phyloP scores from a whole-genome alignment of 2,888 invertebrate species.

The Fissipunctia ypsillon region DNA sequence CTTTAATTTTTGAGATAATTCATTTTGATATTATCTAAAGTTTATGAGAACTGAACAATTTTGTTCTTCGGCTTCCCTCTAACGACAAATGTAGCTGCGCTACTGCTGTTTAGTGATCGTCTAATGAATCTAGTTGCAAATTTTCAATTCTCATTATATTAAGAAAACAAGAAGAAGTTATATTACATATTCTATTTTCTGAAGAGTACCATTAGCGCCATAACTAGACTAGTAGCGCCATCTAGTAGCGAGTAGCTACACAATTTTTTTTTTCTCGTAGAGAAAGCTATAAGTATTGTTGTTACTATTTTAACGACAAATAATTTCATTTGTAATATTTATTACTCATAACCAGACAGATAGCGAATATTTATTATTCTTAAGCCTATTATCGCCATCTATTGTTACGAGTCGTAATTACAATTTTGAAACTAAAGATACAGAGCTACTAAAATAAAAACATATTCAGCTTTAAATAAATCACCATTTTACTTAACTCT shows the following conservation, averaged over 20 bases:
- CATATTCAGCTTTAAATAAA: conserved; percentile 16
- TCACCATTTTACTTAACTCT: conserved; percentile 41
- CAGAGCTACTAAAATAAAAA: neutral
- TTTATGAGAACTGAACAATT: too few relatives aligned
- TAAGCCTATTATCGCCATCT: conserved; percentile 17
- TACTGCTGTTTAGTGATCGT: too few relatives aligned
- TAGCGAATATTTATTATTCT: neutral
- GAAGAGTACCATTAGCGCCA: neutral
- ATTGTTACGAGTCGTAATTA: neutral
- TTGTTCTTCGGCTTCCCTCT: too few relatives aligned
- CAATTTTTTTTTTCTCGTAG: too few relatives aligned
- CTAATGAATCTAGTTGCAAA: too few relatives aligned
- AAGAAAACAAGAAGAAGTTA: neutral
- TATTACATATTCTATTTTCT: neutral
- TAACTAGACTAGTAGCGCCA: conserved; percentile 28
- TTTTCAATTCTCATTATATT: too few relatives aligned
- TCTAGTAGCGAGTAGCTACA: conserved; percentile 55
- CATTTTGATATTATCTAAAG: too few relatives aligned
- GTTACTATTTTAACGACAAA: neutral
- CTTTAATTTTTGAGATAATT: too few relatives aligned
- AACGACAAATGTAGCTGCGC: too few relatives aligned
- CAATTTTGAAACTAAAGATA: neutral
- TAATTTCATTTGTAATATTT: neutral
- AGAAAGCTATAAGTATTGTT: neutral
- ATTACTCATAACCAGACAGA: neutral